Evolutionary conservation across 2,113 vertebrate species (phyloP).

Genomic region (Petroica traversi): DNA sequence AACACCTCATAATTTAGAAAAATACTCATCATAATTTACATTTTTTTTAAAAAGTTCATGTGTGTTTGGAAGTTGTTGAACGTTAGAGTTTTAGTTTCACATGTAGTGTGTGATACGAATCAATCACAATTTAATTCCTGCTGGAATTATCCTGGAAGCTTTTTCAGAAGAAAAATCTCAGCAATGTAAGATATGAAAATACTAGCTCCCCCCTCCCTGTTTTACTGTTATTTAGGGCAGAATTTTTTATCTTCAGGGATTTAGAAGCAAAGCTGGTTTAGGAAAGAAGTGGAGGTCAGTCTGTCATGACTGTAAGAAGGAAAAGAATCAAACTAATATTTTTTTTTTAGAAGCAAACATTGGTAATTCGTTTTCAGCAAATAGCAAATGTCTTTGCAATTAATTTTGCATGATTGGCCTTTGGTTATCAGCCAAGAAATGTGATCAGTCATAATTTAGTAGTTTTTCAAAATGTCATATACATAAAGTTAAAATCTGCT

Average conservation of each 20-base stretch:
- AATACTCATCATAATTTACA: not conserved
- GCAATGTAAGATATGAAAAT: not conserved
- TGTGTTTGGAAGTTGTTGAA: not conserved
- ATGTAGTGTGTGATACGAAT: not conserved
- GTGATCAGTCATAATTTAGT: constrained; percentile 49
- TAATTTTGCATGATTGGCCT: constrained; percentile 38
- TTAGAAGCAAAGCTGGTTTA: not conserved
- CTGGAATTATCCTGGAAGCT: not conserved
- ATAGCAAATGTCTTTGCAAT: constrained; percentile 36
- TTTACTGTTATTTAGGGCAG: not conserved
- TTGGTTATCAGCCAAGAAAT: constrained; percentile 28
- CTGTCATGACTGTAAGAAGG: not conserved
- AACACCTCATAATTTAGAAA: not conserved
- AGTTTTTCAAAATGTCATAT: not conserved
- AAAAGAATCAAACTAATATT: not conserved
- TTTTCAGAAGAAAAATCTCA: not conserved
- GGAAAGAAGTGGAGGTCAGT: not conserved
- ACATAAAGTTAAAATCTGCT: not conserved
- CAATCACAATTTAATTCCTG: not conserved
- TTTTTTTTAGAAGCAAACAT: not conserved
- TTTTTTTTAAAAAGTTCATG: not conserved
- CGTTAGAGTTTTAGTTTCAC: not conserved
- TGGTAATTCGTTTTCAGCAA: not conserved
- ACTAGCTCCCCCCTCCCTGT: accelerated
- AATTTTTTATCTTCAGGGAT: not conserved